Base-by-base conservation (phyloP, 2,797 vertebrate species). In the Tarsius wallacei region DNA sequence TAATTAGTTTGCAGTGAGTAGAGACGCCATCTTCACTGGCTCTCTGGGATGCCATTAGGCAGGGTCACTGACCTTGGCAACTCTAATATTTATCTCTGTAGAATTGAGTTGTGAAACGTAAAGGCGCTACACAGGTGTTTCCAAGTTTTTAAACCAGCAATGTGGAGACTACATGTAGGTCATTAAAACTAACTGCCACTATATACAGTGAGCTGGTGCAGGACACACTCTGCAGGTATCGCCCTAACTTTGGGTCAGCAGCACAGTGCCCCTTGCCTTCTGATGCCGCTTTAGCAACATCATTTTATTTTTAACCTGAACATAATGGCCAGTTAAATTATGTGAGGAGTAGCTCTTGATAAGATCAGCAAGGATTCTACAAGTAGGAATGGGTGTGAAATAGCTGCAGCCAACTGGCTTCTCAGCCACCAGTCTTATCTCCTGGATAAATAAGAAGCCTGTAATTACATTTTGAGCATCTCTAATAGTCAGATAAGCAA, bases 401-500 rank as follows among this genome's bases (percentile, higher is more conserved):
- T 57, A 61, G 28, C 68, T 21, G 33, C 15, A 26, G 28, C 51
- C 33, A 47, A 24, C 57, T 59, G 77, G 26, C 71, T 31, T 82
- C 36, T 92, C n/a, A 10, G 49, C 70, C 64, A 14, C 47, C 33
- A 21, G 9, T 59, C 59, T 91, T 49, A 82, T 86, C 85, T 85
- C 33, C 14, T 42, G 57, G 89, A 42, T 49, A n/a, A 74, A 31
- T 57, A 73, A 33, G 64, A 77, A 71, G 61, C 55, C 33, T 85
- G 33, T 76, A 80, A n/a, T 85, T 94, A 71, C 11, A 57, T 49
- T 81, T 42, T 47, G 68, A 73, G 83, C 73, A 66, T 78, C 68
- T 91, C 51, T 74, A 17, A 68, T 71, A 71, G 74, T 63, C 73
- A 87, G 78, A 66, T 55, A 91, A 84, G 90, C 95, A 91, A 53